Evolutionary conservation across 2,797 vertebrate species (phyloP).

Genomic region (Periparus ater): DNA sequence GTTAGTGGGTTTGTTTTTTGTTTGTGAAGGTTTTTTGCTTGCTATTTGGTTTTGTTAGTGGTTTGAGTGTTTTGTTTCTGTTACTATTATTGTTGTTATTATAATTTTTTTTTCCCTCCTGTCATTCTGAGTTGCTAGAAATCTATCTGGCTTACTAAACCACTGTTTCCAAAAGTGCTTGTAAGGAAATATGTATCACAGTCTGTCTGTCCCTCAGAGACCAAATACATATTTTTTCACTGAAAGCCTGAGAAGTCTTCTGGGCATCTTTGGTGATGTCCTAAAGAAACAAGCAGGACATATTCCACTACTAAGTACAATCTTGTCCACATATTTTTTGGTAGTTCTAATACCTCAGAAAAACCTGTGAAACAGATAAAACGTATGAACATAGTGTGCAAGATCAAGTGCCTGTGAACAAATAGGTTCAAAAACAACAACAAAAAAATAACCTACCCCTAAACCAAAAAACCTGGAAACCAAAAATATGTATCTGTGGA

Average conservation of each 20-base stretch:
- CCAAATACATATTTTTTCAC: not conserved
- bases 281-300: not conserved
- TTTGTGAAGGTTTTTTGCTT: not conserved
- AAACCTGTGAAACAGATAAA: not conserved
- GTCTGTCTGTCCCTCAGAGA: not conserved
- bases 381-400: not conserved
- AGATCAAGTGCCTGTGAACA: not conserved
- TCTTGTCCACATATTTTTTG: not conserved
- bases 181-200: not conserved
- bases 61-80: not conserved
- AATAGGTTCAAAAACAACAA: not conserved
- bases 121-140: not conserved
- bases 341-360: not conserved
- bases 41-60: not conserved
- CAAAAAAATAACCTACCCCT: fast-evolving
- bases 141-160: not conserved
- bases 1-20: not conserved
- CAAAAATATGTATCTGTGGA: not conserved
- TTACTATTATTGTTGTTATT: not conserved
- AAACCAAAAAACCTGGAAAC: fast-evolving
- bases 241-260: not conserved
- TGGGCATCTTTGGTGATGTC: not conserved
- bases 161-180: not conserved
- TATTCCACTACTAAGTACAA: not conserved
- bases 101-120: not conserved